phyloP scores from a whole-genome alignment of 2,888 invertebrate genomes.

The Lomographa bimaculata region DNA sequence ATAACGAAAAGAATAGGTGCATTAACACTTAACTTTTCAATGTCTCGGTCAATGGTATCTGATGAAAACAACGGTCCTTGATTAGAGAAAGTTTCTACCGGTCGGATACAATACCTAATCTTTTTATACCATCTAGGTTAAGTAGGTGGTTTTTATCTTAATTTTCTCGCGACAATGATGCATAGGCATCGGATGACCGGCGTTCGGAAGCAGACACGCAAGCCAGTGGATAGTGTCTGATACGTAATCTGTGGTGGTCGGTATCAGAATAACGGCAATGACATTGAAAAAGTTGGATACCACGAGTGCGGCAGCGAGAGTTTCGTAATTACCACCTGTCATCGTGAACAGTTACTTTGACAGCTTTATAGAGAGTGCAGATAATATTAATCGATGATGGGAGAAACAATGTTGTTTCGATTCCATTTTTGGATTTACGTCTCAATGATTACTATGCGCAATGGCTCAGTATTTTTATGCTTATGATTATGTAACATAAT shows the following conservation, averaged over 20 bases:
- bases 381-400: constrained; percentile 36
- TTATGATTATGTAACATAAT: too few species aligned
- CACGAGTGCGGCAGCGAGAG: constrained; percentile 40
- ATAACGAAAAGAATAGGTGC: constrained; percentile 18
- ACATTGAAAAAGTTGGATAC: constrained; percentile 53
- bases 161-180: constrained; percentile 27
- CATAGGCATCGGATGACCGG: constrained; percentile 15
- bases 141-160: constrained; percentile 29
- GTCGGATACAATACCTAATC: constrained; percentile 27
- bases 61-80: constrained; percentile 34
- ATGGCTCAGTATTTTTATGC: too few species aligned
- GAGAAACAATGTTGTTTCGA: constrained; percentile 26
- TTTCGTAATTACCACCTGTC: constrained; percentile 64
- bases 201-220: constrained; percentile 10
- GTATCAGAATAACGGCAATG: constrained; percentile 43
- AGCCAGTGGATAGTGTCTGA: constrained; percentile 3
- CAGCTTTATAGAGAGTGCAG: constrained; percentile 47
- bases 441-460: too few species aligned
- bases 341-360: constrained; percentile 50
- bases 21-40: constrained; percentile 22
- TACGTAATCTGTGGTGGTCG: too few species aligned
- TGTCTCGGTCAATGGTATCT: constrained; percentile 24
- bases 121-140: constrained; percentile 33
- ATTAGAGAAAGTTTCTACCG: constrained; percentile 30
- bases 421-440: constrained; percentile 23